These are phyloP conservation scores for Ctenochaetus hawaiiensis DNA, from an alignment of 2,797 vertebrate species.

Conservation along the genomic window DNA sequence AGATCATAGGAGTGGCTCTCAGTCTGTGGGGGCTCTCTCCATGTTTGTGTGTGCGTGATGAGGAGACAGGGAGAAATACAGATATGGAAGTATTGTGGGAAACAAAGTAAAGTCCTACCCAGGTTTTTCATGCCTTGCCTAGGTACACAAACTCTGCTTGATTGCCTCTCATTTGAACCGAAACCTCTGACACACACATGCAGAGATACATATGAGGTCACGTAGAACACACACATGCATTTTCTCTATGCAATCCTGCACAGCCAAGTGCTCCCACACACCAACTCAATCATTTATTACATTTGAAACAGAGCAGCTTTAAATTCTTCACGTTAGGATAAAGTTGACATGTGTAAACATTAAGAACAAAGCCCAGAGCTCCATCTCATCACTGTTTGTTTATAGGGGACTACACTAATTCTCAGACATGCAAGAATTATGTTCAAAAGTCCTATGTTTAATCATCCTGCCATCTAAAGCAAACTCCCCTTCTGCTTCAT, in stretches of 20 bases:
- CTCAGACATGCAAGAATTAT: constrained; percentile 23
- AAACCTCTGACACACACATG: constrained; percentile 61
- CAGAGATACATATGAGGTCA: constrained; percentile 54
- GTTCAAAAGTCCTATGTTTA: constrained; percentile 34
- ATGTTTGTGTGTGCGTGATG: constrained; percentile 27
- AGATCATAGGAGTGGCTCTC: constrained; percentile 50
- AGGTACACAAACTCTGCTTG: constrained; percentile 77
- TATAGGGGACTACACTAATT: constrained; percentile 38
- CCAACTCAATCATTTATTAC: neutral
- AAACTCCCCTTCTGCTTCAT: neutral
- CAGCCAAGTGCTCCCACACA: constrained; percentile 32
- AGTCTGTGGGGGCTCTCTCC: constrained; percentile 33
- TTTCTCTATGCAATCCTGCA: constrained; percentile 18
- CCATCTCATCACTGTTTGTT: constrained; percentile 58
- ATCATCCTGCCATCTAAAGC: constrained; percentile 17
- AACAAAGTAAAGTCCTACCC: constrained; percentile 48
- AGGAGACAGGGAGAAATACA: constrained; percentile 14
- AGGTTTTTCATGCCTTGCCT: constrained; percentile 73
- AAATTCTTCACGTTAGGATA: constrained; percentile 32
- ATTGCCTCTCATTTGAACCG: constrained; percentile 76
- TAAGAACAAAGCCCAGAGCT: constrained; percentile 36
- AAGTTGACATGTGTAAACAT: constrained; percentile 30
- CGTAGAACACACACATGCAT: constrained; percentile 14
- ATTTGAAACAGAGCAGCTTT: neutral
- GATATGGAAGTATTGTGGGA: constrained; percentile 67